Percentiles rank a stretch among this genome's conserved stretches.
These are phyloP conservation scores for Arrhamphus sclerolepis DNA, from an alignment of 2,797 vertebrate genomes.

Conservation along the genomic window DNA sequence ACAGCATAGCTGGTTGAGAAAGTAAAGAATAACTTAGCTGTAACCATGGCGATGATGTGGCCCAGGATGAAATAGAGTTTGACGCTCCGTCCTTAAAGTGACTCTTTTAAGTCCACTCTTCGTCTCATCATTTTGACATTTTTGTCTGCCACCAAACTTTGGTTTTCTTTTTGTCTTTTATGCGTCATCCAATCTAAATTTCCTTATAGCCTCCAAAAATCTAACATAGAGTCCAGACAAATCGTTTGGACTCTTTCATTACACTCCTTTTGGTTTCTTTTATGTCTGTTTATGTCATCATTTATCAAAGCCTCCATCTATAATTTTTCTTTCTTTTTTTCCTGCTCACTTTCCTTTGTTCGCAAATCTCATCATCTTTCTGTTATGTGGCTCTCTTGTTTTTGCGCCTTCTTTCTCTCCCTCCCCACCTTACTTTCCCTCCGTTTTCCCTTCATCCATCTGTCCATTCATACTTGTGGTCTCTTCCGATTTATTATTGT, in stretches of 20 bases:
- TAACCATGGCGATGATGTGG: too few relatives aligned
- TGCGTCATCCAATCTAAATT: background rate
- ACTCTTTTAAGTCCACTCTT: background rate
- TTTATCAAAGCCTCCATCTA: constrained; percentile 38
- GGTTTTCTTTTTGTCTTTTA: background rate
- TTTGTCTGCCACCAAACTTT: background rate
- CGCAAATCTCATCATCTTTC: constrained; percentile 38
- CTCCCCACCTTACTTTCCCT: constrained; percentile 23
- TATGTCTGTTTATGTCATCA: constrained; percentile 38
- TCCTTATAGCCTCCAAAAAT: constrained; percentile 1
- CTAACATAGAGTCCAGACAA: constrained; percentile 9
- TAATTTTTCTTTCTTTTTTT: constrained; percentile 11
- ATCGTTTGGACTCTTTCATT: constrained; percentile 16
- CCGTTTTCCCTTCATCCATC: constrained; percentile 29
- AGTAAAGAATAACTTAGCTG: too few relatives aligned
- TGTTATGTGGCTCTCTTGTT: constrained; percentile 33
- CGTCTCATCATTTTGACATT: background rate
- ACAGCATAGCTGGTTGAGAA: too few relatives aligned
- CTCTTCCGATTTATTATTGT: constrained; percentile 71
- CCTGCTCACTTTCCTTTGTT: constrained; percentile 40
- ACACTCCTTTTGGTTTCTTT: constrained; percentile 26
- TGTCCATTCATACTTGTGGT: constrained; percentile 71
- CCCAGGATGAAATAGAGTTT: too few relatives aligned
- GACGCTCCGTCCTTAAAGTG: too few relatives aligned
- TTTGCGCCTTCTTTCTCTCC: constrained; percentile 40